These are phyloP conservation scores for Solen grandis DNA, from an alignment of 1,140 invertebrate species.

Conservation along the genomic window DNA sequence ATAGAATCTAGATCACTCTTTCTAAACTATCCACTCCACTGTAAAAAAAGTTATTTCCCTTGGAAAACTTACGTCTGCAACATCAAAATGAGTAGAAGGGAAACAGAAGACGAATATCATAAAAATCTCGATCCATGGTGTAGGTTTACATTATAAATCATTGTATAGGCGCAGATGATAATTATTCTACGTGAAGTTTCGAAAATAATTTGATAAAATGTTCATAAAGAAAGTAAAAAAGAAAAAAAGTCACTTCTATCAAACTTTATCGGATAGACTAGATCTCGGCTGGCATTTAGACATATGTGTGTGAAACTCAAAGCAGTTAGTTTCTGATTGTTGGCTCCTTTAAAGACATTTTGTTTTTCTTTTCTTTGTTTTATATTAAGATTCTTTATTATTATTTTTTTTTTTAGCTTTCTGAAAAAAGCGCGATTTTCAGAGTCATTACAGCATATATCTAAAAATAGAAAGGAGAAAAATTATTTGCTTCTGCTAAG, in stretches of 20 bases:
- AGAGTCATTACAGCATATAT: not conserved
- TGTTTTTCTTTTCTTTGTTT: too few relatives aligned
- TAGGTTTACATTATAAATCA: slow-evolving; percentile 10
- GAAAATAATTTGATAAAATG: not conserved
- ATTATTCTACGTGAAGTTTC: not conserved
- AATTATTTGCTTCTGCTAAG: too few relatives aligned
- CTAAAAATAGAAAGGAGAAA: not conserved
- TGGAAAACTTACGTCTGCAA: slow-evolving; percentile 15
- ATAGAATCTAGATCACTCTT: too few relatives aligned
- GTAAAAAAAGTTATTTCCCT: slow-evolving; percentile 23
- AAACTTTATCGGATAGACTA: not conserved
- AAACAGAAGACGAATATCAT: slow-evolving; percentile 32
- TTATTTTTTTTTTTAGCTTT: not conserved
- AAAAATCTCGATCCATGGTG: slow-evolving; percentile 40
- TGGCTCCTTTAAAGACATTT: too few relatives aligned
- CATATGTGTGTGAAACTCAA: not conserved
- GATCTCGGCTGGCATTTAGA: not conserved
- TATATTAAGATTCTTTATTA: slow-evolving; percentile 27
- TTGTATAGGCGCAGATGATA: not conserved
- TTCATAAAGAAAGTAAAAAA: not conserved
- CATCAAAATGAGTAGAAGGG: not conserved
- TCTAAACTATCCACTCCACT: too few relatives aligned
- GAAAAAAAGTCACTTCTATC: too few relatives aligned
- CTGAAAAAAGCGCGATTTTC: not conserved
- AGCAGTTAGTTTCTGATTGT: too few relatives aligned